Conservation (phyloP, 2,888 invertebrate genomes). For the Eristalinus sepulchralis region DNA sequence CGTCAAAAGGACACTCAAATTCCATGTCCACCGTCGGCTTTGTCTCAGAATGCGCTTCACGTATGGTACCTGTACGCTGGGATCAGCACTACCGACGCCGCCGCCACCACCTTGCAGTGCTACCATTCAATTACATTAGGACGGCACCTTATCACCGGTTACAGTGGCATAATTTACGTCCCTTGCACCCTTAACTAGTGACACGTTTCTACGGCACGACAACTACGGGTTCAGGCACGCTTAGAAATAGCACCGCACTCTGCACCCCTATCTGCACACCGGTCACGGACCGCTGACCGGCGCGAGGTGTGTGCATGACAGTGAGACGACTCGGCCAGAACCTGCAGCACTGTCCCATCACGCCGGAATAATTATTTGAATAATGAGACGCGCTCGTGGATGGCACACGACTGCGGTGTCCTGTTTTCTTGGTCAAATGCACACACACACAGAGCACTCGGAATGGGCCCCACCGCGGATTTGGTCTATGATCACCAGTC, state of each 20-base stretch:
- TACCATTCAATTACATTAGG: slow-evolving; percentile 57
- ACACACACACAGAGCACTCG: slow-evolving; percentile 23
- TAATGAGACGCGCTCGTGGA: slow-evolving; percentile 69
- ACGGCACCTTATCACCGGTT: slow-evolving; percentile 62
- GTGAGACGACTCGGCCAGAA: slow-evolving; percentile 66
- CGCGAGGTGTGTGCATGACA: slow-evolving; percentile 58
- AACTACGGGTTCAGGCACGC: background rate
- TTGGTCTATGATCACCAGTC: slow-evolving; percentile 71
- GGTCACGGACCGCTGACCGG: slow-evolving; percentile 52
- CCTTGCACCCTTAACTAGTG: slow-evolving; percentile 42
- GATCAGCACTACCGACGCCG: background rate
- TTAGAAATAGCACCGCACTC: slow-evolving; percentile 34
- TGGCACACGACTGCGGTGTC: slow-evolving; percentile 63
- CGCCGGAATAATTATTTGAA: slow-evolving; percentile 69
- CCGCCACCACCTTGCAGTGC: slow-evolving; percentile 45
- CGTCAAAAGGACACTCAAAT: slow-evolving; percentile 56
- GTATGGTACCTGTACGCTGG: slow-evolving; percentile 60
- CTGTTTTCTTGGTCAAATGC: slow-evolving; percentile 67
- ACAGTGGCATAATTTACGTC: slow-evolving; percentile 48
- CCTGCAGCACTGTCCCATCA: slow-evolving; percentile 70
- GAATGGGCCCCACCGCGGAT: slow-evolving; percentile 45
- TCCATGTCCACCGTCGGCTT: slow-evolving; percentile 40
- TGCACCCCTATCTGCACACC: slow-evolving; percentile 54
- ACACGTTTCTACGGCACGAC: background rate
- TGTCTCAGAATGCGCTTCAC: slow-evolving; percentile 60